Base-by-base conservation (phyloP, 1,140 invertebrate species). In the Pseudobourletiella spinata region DNA sequence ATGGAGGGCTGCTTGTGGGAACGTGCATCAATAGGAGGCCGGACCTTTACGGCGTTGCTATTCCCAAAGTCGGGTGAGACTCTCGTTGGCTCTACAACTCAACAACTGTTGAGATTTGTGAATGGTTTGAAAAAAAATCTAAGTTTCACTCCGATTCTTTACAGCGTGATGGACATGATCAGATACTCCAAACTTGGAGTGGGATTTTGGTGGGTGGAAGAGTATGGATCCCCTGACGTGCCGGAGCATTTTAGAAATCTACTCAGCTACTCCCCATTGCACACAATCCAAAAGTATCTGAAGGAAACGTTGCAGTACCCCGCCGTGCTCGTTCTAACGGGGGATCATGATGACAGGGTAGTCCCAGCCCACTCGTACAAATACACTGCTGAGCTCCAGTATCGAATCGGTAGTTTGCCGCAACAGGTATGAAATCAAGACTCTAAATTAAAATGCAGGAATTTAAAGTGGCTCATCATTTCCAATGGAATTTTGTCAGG, bases 121-220 rank as follows among this genome's bases (percentile, higher is more conserved):
- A n/a, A n/a, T n/a, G n/a, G n/a, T n/a, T n/a, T n/a, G n/a, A n/a
- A n/a, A n/a, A n/a, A n/a, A n/a, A n/a, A n/a, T n/a, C n/a, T n/a
- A n/a, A n/a, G n/a, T n/a, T n/a, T n/a, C n/a, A n/a, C n/a, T n/a
- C n/a, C n/a, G n/a, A 63, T 11, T 52, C 57, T 66, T 54, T 67
- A 70, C 74, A 95, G 93, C 32, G 95, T 99, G 0, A 82, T 98
- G 76, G 95, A 99, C 77, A 95, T 98, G 91, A 75, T 98, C 20
- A 87, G 94, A 43, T 99, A 92, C 77, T 91, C 98, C 77, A 96
- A 96, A 76, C 98, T 98, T 74, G 98, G 95, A 1, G 94, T 97
- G 73, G 95, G 95, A 0, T 86, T 90, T 76, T 88, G 91, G 32
- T 98, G 95, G 95, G 86, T 85, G 29, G 90, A 91, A 0, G 95